Evolutionary conservation across 2,888 invertebrate species (phyloP), one percentile per base, ranked within the genome.

Genomic region (Aphidoletes aphidimyza): DNA sequence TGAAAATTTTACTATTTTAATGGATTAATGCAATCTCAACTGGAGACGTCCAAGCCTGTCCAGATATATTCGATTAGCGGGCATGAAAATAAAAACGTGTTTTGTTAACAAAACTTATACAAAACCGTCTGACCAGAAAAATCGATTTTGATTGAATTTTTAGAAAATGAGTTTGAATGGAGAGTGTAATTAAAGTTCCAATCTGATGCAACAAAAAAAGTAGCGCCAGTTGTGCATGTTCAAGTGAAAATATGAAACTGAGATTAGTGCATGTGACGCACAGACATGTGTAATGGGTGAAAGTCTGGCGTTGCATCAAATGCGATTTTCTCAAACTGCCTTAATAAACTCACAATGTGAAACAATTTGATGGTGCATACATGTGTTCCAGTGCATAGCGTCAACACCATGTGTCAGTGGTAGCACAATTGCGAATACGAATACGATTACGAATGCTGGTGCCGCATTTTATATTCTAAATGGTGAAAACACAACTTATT

Each of bases 381-480:
- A 69, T 69, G 69, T 69, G 69, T 69, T 69, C 34, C 11, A 11
- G 1, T 69, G 69, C 69, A 69, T 30, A 54, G 54, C 22, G 54
- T 3, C 22, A 54, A 34, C n/a, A n/a, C n/a, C n/a, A n/a, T n/a
- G n/a, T n/a, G n/a, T n/a, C n/a, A n/a, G n/a, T n/a, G n/a, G n/a
- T n/a, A n/a, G n/a, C n/a, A n/a, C n/a, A n/a, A n/a, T n/a, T n/a
- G n/a, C n/a, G 6, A 42, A 9, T 42, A 14, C 42, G 8, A 42
- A 14, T 42, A 9, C 42, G 6, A 42, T 42, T 42, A 14, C 42
- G 42, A 42, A 42, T 42, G 42, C 42, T 42, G 42, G 6, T 69
- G 69, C 69, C 2, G 69, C 69, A 30, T 69, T 69, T 69, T 69
- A 69, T 69, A 69, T 69, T 69, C 69, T 69, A 69, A 69, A 69